Base-by-base conservation (phyloP, 1,140 invertebrate genomes). In the Drosophila suzukii region DNA sequence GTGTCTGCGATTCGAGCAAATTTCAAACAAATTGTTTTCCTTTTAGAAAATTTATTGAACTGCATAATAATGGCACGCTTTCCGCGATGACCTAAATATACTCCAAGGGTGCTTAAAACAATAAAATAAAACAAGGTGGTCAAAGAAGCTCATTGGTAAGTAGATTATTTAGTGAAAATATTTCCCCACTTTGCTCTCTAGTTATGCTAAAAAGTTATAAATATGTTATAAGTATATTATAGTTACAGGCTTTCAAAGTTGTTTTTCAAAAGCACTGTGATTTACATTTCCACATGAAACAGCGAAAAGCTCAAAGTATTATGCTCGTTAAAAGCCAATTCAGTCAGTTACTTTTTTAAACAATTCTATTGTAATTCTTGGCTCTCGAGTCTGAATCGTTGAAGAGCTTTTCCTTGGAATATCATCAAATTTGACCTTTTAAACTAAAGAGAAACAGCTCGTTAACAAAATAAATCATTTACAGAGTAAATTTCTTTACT, bases 1-100 rank as follows among this genome's bases (percentile, higher is more conserved):
- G 20, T 46, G 36, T 65, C 27, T 34, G 60, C 61, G 15, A 49
- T 36, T 66, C 44, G 44, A 50, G 6, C 50, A 81, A 76, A 36
- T 53, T 76, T 30, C 36, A 12, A 65, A 38, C 44, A 56, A 38
- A 57, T 77, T 65, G 66, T 38, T 51, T 63, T 75, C 49, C 30
- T 38, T 20, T 44, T 17, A 24, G 1, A 8, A 34, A 39, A 41
- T 47, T 58, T 49, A 58, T 75, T 58, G 73, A 75, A 32, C 38
- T 58, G 68, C 66, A 72, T 71, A 58, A 71, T 71, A 71, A 71
- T 39, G 36, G 44, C 10, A 54, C 30, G 47, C n/a, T 27, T 49
- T 15, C 36, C 11, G 51, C 51, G n/a, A 27, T 71, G 67, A 71
- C 67, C 67, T 20, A 41, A 57, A 71, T 71, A 36, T 30, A 36